phyloP scores from a whole-genome alignment of 2,797 vertebrate species.

The Pteropus rufus region DNA sequence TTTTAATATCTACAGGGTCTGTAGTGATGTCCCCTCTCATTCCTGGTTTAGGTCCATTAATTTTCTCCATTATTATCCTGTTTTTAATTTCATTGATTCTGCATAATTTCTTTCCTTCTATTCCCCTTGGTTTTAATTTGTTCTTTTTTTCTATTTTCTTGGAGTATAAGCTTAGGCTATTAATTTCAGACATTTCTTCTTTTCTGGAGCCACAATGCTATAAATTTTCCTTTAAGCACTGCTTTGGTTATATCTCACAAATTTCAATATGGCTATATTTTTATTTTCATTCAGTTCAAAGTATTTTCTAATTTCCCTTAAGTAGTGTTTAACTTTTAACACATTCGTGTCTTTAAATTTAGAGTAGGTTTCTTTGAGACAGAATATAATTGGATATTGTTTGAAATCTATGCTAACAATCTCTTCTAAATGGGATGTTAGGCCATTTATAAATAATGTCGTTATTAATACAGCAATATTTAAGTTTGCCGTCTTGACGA shows the following conservation, averaged over 20 bases:
- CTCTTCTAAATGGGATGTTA: not conserved
- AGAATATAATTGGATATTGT: not conserved
- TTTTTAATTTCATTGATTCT: not conserved
- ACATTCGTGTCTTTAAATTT: not conserved
- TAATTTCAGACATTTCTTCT: not conserved
- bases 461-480: not conserved
- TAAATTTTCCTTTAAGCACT: not conserved
- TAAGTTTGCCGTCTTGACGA: not conserved
- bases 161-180: not conserved
- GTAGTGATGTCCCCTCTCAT: not conserved
- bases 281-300: not conserved
- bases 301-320: not conserved
- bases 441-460: not conserved
- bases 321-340: not conserved
- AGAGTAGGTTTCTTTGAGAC: not conserved
- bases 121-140: not conserved
- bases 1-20: not conserved
- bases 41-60: not conserved
- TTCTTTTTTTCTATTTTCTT: not conserved
- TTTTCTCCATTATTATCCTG: not conserved
- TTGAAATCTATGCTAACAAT: not conserved
- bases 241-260: not conserved
- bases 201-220: not conserved
- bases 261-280: not conserved
- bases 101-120: not conserved